Conservation (phyloP, 92 coral and sea anemone genomes). For the Phymanthus crucifer region DNA sequence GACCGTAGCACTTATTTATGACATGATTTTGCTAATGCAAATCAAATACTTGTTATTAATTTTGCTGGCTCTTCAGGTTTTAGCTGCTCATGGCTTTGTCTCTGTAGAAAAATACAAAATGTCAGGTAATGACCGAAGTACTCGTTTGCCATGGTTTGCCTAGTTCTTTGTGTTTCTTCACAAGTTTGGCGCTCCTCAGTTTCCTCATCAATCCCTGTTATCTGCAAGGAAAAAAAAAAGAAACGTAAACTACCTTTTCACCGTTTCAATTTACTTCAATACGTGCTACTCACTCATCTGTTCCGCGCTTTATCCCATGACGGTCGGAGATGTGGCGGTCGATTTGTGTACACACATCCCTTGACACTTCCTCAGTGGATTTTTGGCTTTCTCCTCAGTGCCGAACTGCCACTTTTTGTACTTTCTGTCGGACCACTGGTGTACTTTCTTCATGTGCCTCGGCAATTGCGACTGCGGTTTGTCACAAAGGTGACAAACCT, state of each 20-base stretch:
- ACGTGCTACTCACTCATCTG: background rate
- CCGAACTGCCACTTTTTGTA: no score
- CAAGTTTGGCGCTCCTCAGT: background rate
- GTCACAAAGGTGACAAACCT: no score
- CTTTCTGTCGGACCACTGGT: no score
- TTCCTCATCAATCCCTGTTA: background rate
- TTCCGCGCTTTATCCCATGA: background rate
- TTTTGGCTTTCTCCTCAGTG: no score
- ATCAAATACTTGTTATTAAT: no score
- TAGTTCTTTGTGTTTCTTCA: background rate
- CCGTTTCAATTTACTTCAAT: background rate
- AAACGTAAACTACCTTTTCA: background rate
- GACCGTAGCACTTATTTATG: no score
- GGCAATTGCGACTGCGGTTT: no score
- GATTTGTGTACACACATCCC: background rate
- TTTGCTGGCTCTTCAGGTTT: no score
- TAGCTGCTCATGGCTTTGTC: background rate
- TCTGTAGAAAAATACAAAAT: background rate
- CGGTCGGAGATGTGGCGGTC: background rate
- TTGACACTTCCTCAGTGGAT: no score
- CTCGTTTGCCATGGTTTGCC: background rate
- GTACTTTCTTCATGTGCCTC: no score
- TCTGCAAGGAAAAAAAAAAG: background rate
- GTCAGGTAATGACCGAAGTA: background rate
- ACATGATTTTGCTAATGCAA: no score